Evolutionary conservation across 2,113 vertebrate species (phyloP).

Genomic region (Bufo bufo): DNA sequence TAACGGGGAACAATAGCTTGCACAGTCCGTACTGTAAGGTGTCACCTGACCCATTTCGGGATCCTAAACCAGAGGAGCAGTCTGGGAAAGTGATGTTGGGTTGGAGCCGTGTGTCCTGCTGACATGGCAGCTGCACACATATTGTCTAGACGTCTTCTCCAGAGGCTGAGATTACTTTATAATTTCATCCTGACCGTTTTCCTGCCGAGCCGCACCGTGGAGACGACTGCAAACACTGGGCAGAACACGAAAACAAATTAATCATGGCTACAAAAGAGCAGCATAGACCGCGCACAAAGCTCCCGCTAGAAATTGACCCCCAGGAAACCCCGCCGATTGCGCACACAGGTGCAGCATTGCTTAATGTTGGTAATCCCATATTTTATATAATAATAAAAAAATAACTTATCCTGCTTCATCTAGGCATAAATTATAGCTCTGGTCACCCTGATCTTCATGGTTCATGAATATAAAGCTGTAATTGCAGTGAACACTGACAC

Average conservation of each 20-base stretch:
- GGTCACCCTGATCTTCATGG: no score
- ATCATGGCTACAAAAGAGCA: background rate
- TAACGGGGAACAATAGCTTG: background rate
- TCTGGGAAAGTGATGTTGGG: background rate
- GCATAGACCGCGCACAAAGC: background rate
- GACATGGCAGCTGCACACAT: conserved; percentile 1
- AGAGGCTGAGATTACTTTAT: background rate
- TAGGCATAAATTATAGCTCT: no score
- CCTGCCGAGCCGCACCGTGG: background rate
- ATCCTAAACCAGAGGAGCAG: background rate
- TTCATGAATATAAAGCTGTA: no score
- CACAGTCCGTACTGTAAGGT: background rate
- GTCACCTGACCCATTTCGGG: no score
- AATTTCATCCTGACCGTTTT: background rate
- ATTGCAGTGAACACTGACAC: no score
- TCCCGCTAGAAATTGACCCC: background rate
- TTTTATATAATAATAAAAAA: no score
- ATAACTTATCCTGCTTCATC: no score
- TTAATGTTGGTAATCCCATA: background rate
- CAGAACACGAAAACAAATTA: background rate
- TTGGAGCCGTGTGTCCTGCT: background rate
- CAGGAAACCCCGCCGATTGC: background rate
- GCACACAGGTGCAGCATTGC: background rate
- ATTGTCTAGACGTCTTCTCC: conserved; percentile 30
- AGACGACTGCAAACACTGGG: background rate